Percentiles rank a stretch among this genome's conserved stretches.
phyloP scores from a whole-genome alignment of 2,888 invertebrate species.

The Drosophila kuntzei region DNA sequence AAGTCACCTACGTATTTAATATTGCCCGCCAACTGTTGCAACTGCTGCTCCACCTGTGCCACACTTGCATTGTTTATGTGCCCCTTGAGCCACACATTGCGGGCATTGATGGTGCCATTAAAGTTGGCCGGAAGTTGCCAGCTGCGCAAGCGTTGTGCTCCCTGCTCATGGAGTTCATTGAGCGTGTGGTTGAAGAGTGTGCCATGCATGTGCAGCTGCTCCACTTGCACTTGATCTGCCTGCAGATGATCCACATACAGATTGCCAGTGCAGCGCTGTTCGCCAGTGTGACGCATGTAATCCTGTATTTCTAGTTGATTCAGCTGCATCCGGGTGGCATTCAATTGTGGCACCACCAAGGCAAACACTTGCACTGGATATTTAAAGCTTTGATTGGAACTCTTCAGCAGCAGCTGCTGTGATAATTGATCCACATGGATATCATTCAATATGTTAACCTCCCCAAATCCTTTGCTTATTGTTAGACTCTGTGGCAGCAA shows the following conservation, averaged over 20 bases:
- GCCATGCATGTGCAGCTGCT: constrained; percentile 72
- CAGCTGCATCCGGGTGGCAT: constrained; percentile 41
- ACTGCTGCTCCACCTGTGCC: constrained; percentile 70
- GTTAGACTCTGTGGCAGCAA: constrained; percentile 84
- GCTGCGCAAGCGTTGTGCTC: constrained; percentile 46
- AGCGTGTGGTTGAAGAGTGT: constrained; percentile 64
- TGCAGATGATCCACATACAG: constrained; percentile 63
- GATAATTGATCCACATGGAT: constrained; percentile 85
- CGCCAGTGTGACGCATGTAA: constrained; percentile 63
- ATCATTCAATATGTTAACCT: constrained; percentile 85
- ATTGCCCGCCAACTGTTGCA: constrained; percentile 78
- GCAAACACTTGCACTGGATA: constrained; percentile 84
- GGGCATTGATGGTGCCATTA: constrained; percentile 80
- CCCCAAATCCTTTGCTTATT: constrained; percentile 84
- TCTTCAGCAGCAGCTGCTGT: constrained; percentile 83
- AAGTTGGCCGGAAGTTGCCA: constrained; percentile 69
- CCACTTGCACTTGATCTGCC: constrained; percentile 45
- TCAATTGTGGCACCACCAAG: constrained; percentile 71
- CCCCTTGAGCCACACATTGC: constrained; percentile 82
- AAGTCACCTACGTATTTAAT: constrained; percentile 82
- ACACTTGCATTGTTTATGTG: constrained; percentile 73
- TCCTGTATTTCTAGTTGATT: constrained; percentile 38
- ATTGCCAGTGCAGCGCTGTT: constrained; percentile 65
- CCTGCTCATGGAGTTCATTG: constrained; percentile 61
- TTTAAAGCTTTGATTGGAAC: constrained; percentile 85